phyloP scores from a whole-genome alignment of 2,888 invertebrate species.

The Schizotus pectinicornis region DNA sequence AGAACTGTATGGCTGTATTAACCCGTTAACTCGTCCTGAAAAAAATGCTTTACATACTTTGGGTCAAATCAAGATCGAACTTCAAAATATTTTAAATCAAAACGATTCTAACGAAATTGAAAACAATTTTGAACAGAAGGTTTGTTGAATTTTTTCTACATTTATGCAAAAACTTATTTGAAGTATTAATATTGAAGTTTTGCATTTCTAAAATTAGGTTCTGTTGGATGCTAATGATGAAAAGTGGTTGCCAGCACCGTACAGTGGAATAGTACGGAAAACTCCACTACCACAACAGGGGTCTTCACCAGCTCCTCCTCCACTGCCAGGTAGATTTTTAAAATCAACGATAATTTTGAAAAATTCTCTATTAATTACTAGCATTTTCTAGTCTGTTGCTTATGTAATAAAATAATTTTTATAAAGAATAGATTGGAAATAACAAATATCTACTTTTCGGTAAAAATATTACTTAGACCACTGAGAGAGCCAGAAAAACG shows the following conservation, averaged over 20 bases:
- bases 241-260: conserved; percentile 54
- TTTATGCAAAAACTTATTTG: conserved; percentile 1
- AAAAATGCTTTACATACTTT: conserved; percentile 27
- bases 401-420: no score
- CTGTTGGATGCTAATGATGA: conserved; percentile 44
- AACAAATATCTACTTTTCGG: no score
- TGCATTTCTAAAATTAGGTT: conserved; percentile 26
- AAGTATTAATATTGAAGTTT: neutral
- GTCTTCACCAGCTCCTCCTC: conserved; percentile 48
- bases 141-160: no score
- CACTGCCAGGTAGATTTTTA: conserved; percentile 35
- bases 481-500: no score
- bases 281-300: conserved; percentile 53
- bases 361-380: neutral
- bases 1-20: conserved; percentile 41
- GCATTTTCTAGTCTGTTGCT: no score
- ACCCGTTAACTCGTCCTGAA: conserved; percentile 40
- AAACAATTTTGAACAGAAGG: conserved; percentile 11
- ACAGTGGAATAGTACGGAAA: conserved; percentile 51
- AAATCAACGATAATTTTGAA: neutral
- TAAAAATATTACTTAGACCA: no score
- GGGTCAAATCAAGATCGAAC: conserved; percentile 21
- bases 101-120: conserved; percentile 10
- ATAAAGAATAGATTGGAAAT: no score
- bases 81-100: conserved; percentile 13